Base-by-base conservation (phyloP, 2,113 vertebrate genomes). In the Chloebia gouldiae region DNA sequence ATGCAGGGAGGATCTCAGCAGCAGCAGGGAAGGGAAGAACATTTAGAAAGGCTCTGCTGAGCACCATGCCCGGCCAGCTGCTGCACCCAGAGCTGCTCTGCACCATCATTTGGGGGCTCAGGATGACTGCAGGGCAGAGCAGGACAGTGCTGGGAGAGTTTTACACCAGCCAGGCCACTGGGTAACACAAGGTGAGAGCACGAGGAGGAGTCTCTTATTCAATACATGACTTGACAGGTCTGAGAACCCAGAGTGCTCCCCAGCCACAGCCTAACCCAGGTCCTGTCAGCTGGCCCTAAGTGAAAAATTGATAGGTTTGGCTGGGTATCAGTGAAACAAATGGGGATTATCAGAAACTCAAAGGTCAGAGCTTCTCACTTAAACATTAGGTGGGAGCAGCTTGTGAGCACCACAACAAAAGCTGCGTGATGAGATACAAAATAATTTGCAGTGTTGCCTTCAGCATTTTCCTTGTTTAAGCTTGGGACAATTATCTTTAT, bases 301-400 rank as follows among this genome's bases (percentile, higher is more conserved):
- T 81, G 85, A 94, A 90, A 81, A 90, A 60, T 75, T 39, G 15
- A 27, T 22, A 23, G 40, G 35, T 69, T 87, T 90, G 81, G 47
- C 84, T 82, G 87, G 68, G 6, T 64, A 90, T 59, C 75, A 77
- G 5, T 33, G 25, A 68, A 93, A 66, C 14, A 73, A 90, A 90
- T 72, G 39, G 44, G 18, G 31, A 65, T 96, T 91, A 92, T 71
- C 75, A 93, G 88, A 47, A 90, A 83, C 51, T 60, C 64, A 78
- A 88, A 93, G 76, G 90, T 94, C 87, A 63, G 75, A 90, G 63
- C 39, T 77, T 68, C 51, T 64, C 39, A 22, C 31, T 77, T 72
- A 72, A 33, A 82, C 56, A 81, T 72, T 6, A 63, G 45, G 51
- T 19, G 31, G 30, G 59, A 88, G 18, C 20, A 35, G 56, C 33